A percentile compares a stretch with the other conserved stretches of the same genome.
These are phyloP conservation scores for Lethrus apterus DNA, from an alignment of 1,140 invertebrate species.

Conservation along the genomic window DNA sequence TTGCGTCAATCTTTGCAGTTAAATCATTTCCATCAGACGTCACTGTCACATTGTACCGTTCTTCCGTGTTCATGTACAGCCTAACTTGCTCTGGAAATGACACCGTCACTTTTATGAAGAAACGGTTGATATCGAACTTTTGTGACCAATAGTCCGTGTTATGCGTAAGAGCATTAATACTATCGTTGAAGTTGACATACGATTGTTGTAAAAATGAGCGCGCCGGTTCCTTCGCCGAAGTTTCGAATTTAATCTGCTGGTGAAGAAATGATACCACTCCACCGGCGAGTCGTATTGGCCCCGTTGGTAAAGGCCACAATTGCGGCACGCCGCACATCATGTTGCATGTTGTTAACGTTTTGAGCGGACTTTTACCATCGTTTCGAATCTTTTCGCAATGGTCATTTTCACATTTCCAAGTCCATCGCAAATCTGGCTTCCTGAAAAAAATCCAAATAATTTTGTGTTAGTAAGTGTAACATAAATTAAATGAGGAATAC, in stretches of 20 bases:
- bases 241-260: constrained; percentile 42
- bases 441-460: constrained; percentile 1
- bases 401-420: constrained; percentile 46
- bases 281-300: constrained; percentile 42
- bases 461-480: constrained; percentile 2
- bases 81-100: constrained; percentile 44
- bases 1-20: constrained; percentile 55
- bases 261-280: constrained; percentile 40
- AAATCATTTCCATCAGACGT: constrained; percentile 46
- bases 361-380: constrained; percentile 21
- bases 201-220: constrained; percentile 41
- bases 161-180: constrained; percentile 41
- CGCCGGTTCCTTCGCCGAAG: constrained; percentile 24
- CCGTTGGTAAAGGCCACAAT: constrained; percentile 49
- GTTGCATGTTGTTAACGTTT: constrained; percentile 46
- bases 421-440: constrained; percentile 43
- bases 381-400: constrained; percentile 40
- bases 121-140: constrained; percentile 41
- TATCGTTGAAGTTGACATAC: constrained; percentile 42
- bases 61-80: constrained; percentile 61
- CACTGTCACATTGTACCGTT: constrained; percentile 62
- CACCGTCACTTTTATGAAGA: constrained; percentile 45
- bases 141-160: constrained; percentile 22
- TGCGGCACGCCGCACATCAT: constrained; percentile 47
- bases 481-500: not conserved